These are phyloP conservation scores for Carabus problematicus DNA, from an alignment of 2,888 invertebrate genomes.

Conservation along the genomic window DNA sequence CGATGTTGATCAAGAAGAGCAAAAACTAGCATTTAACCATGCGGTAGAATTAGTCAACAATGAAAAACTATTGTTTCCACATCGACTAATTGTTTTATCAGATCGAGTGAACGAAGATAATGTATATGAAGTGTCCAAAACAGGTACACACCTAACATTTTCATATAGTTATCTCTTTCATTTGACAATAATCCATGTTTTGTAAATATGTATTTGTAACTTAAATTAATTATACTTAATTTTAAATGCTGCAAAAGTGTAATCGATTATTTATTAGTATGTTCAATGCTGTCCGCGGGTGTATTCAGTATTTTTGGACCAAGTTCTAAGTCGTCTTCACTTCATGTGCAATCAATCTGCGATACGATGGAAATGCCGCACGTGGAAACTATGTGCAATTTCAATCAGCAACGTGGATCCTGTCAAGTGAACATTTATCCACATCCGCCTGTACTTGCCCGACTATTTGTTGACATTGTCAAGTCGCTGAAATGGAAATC, in stretches of 20 bases:
- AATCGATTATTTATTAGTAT: conserved; percentile 16
- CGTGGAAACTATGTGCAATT: conserved; percentile 74
- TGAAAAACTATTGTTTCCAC: conserved; percentile 25
- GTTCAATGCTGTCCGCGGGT: conserved; percentile 57
- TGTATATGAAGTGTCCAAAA: conserved; percentile 33
- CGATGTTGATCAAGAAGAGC: conserved; percentile 36
- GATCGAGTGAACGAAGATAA: conserved; percentile 23
- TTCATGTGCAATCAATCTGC: conserved; percentile 79
- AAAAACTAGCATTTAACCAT: conserved; percentile 41
- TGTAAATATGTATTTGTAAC: too few species aligned
- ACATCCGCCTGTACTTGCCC: conserved; percentile 45
- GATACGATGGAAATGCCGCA: conserved; percentile 84
- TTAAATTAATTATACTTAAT: too few species aligned
- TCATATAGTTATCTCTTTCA: not conserved
- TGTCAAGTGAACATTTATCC: conserved; percentile 37
- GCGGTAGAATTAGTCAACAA: conserved; percentile 36
- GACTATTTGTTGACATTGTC: conserved; percentile 74
- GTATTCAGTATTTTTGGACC: conserved; percentile 83
- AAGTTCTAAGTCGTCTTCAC: conserved; percentile 66
- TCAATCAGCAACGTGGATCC: conserved; percentile 51
- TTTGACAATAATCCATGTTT: too few species aligned
- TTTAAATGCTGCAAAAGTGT: too few species aligned
- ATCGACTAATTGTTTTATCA: conserved; percentile 18
- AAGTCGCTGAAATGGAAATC: conserved; percentile 78
- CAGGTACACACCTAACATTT: conserved; percentile 21